phyloP scores from a whole-genome alignment of 2,888 invertebrate species.

The Epirrita christyi region DNA sequence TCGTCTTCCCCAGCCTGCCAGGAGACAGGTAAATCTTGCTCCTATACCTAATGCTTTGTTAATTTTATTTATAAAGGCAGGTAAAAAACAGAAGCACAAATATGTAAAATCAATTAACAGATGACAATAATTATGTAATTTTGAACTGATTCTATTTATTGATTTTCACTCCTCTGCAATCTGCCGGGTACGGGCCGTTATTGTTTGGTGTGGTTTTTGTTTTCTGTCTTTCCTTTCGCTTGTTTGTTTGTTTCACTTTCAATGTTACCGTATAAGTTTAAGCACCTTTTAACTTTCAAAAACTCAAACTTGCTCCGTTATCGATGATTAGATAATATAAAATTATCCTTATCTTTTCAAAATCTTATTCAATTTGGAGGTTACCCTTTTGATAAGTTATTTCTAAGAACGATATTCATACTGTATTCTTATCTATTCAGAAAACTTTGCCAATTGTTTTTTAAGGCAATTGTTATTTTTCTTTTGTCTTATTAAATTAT shows the following conservation, averaged over 20 bases:
- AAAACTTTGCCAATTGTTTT: too few relatives aligned
- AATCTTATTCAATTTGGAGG: conserved; percentile 5
- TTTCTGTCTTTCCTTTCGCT: conserved; percentile 29
- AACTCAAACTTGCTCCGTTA: conserved; percentile 2
- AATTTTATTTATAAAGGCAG: conserved; percentile 30
- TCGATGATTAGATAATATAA: conserved; percentile 4
- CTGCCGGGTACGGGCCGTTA: conserved; percentile 2
- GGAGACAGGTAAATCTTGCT: conserved; percentile 79
- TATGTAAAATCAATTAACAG: conserved; percentile 5
- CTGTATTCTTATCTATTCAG: too few relatives aligned
- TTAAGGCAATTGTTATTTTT: not conserved
- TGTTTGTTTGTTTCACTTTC: conserved; percentile 37
- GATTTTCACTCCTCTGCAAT: conserved; percentile 3
- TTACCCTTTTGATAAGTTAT: not conserved
- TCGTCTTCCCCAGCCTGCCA: conserved; percentile 85
- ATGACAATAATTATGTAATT: not conserved
- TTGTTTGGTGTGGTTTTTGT: conserved; percentile 34
- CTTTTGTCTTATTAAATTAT: not conserved
- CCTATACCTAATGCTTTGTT: conserved; percentile 47
- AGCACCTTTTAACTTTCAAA: conserved; percentile 22
- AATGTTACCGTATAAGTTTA: conserved; percentile 32
- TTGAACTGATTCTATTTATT: not conserved
- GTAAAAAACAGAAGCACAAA: conserved; percentile 1
- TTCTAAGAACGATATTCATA: too few relatives aligned
- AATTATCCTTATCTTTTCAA: not conserved